These are phyloP conservation scores for Marasmarcha lunaedactyla DNA, from an alignment of 2,888 invertebrate species.

Conservation along the genomic window DNA sequence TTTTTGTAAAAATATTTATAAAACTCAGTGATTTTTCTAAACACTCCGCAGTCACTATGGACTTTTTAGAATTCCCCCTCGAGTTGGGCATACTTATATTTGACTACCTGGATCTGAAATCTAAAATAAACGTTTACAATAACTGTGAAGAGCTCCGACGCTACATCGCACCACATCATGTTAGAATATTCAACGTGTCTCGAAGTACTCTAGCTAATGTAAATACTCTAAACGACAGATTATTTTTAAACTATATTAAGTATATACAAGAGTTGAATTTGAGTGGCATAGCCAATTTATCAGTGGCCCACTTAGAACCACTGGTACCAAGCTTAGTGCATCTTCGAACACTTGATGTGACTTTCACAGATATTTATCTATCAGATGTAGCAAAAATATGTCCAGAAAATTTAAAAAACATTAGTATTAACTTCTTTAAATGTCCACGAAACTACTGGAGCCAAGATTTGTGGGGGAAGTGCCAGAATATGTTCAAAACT, in stretches of 20 bases:
- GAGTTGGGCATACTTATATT: slow-evolving; percentile 20
- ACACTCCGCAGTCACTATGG: no score
- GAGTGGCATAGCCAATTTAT: slow-evolving; percentile 25
- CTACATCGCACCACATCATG: slow-evolving; percentile 23
- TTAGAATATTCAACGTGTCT: slow-evolving; percentile 21
- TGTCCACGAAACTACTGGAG: slow-evolving; percentile 16
- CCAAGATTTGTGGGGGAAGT: slow-evolving; percentile 17
- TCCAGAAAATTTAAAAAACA: slow-evolving; percentile 20
- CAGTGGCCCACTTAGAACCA: slow-evolving; percentile 18
- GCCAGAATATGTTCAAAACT: slow-evolving; percentile 19
- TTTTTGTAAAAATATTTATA: no score
- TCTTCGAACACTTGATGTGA: slow-evolving; percentile 25
- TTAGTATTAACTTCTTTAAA: slow-evolving; percentile 28
- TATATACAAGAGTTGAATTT: slow-evolving; percentile 23
- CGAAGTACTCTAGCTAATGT: slow-evolving; percentile 21
- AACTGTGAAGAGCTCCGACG: slow-evolving; percentile 17
- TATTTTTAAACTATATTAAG: slow-evolving; percentile 20
- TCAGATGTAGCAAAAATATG: slow-evolving; percentile 23
- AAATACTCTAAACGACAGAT: slow-evolving; percentile 18
- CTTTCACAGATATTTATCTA: slow-evolving; percentile 27
- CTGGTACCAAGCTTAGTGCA: slow-evolving; percentile 19
- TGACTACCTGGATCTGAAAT: slow-evolving; percentile 17
- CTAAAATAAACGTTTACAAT: slow-evolving; percentile 20
- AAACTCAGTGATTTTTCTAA: no score
- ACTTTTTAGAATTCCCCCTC: slow-evolving; percentile 7